Conservation (phyloP, 2,797 vertebrate species). For the Arrhamphus sclerolepis region DNA sequence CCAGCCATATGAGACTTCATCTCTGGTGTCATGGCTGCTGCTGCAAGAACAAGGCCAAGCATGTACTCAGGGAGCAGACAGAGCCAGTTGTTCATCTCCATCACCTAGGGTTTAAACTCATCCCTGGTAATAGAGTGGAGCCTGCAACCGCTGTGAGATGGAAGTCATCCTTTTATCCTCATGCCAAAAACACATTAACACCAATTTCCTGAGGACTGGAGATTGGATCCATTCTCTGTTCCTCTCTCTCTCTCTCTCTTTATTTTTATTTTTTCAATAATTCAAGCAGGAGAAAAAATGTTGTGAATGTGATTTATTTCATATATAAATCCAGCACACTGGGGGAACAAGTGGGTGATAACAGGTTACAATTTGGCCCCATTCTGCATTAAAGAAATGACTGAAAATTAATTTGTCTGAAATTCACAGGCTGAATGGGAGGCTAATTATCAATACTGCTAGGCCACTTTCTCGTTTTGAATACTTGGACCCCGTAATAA, state of each 20-base stretch:
- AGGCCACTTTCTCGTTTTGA: too few species aligned
- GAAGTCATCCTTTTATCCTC: conserved; percentile 51
- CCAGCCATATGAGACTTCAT: conserved; percentile 65
- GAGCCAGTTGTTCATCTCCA: conserved; percentile 61
- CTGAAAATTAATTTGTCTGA: too few species aligned
- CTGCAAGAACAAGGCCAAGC: conserved; percentile 65
- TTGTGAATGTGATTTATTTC: conserved; percentile 38
- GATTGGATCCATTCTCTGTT: conserved; percentile 37
- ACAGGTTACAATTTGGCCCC: too few species aligned
- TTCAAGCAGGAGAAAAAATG: conserved; percentile 9
- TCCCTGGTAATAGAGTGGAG: conserved; percentile 56
- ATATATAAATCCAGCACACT: conserved; percentile 22
- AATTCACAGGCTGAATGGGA: too few species aligned
- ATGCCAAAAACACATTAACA: conserved; percentile 59
- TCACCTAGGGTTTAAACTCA: conserved; percentile 64
- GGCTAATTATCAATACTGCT: too few species aligned
- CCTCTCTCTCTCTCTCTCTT: background rate
- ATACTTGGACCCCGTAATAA: too few species aligned
- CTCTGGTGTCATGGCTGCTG: conserved; percentile 65
- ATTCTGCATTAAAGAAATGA: too few species aligned
- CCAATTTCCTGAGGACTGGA: conserved; percentile 33
- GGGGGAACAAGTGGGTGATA: too few species aligned
- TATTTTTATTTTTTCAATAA: too few species aligned
- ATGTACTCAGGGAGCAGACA: conserved; percentile 59
- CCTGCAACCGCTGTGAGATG: conserved; percentile 44